Percentiles rank a stretch among this genome's conserved stretches.
These are phyloP conservation scores for Rutilus rutilus DNA, from an alignment of 2,113 vertebrate species.

Conservation along the genomic window DNA sequence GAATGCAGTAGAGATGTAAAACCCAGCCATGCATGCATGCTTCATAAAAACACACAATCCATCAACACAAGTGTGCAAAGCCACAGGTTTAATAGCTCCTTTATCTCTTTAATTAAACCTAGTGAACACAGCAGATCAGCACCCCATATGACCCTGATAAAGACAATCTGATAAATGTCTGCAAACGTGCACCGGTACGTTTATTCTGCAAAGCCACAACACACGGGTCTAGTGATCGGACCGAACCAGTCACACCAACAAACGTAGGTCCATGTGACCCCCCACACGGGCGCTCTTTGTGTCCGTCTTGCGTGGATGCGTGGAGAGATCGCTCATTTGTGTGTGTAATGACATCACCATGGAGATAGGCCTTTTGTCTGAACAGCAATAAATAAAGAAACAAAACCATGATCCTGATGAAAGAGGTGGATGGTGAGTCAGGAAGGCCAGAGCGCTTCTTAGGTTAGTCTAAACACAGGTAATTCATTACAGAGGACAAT, in stretches of 20 bases:
- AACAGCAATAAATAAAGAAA: slow-evolving; percentile 67
- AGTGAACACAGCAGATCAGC: neutral
- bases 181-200: neutral
- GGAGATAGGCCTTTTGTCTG: slow-evolving; percentile 66
- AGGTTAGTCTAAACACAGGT: slow-evolving; percentile 18
- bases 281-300: neutral
- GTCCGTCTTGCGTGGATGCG: slow-evolving; percentile 34
- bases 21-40: slow-evolving; percentile 12
- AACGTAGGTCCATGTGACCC: neutral
- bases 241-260: neutral
- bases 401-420: slow-evolving; percentile 49
- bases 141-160: slow-evolving; percentile 3
- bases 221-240: neutral
- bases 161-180: neutral
- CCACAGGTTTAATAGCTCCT: neutral
- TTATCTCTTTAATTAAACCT: slow-evolving; percentile 36
- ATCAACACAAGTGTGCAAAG: neutral
- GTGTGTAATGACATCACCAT: slow-evolving; percentile 69
- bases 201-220: neutral
- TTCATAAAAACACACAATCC: slow-evolving; percentile 17
- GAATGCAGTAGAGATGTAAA: neutral
- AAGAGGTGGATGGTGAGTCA: slow-evolving; percentile 64
- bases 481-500: neutral
- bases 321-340: slow-evolving; percentile 60
- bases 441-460: slow-evolving; percentile 42